Percentiles rank a stretch among this genome's conserved stretches.
Conservation (phyloP, 2,797 vertebrate species). For the Salmo trutta region DNA sequence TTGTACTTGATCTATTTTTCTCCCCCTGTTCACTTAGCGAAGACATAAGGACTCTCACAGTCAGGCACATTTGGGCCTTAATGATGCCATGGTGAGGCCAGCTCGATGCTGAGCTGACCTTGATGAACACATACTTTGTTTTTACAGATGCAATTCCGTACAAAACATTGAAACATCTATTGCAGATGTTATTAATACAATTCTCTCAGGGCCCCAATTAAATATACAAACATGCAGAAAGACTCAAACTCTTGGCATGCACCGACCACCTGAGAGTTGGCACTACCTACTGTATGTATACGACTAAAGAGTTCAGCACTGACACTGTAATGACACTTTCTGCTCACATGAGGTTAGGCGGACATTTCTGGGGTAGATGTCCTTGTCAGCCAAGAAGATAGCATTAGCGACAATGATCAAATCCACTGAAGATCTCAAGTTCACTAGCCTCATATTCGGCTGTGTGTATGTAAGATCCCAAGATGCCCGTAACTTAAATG, state of each 20-base stretch:
- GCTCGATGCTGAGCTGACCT: not conserved
- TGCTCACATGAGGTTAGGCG: not conserved
- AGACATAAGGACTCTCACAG: not conserved
- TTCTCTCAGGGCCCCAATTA: not conserved
- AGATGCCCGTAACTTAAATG: not conserved
- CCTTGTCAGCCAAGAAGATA: not conserved
- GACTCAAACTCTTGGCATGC: not conserved
- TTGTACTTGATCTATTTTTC: slow-evolving; percentile 4
- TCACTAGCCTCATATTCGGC: not conserved
- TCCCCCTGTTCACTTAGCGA: slow-evolving; percentile 1
- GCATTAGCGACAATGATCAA: not conserved
- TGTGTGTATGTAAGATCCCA: not conserved
- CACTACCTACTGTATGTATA: not conserved
- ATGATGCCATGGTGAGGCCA: slow-evolving; percentile 3
- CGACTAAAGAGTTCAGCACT: not conserved
- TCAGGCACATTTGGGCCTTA: not conserved
- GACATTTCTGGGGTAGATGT: not conserved
- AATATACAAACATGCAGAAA: not conserved
- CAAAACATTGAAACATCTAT: not conserved
- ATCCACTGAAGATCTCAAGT: not conserved
- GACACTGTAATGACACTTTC: not conserved
- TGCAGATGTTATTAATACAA: not conserved
- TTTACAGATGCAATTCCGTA: not conserved
- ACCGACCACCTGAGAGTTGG: not conserved
- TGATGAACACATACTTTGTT: not conserved